phyloP scores from a whole-genome alignment of 2,113 vertebrate species.

The Triplophysa dalaica region DNA sequence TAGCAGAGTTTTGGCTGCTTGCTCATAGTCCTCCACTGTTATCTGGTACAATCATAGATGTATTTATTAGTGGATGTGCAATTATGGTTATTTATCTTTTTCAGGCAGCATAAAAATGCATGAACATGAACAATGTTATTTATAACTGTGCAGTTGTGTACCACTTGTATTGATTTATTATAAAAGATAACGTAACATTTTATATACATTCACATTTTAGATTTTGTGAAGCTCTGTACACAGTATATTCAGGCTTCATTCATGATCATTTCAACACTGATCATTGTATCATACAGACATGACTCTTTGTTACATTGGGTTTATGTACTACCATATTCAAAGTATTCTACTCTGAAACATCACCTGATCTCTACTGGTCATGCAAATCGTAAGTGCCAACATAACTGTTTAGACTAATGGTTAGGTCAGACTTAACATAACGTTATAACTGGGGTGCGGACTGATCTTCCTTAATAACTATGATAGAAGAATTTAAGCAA shows the following conservation, averaged over 20 bases:
- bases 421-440: no score
- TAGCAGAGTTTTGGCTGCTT: slow-evolving; percentile 85
- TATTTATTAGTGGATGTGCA: background rate
- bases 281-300: background rate
- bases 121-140: background rate
- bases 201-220: background rate
- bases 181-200: no score
- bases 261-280: background rate
- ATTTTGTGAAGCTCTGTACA: background rate
- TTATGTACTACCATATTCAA: background rate
- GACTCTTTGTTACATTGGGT: background rate
- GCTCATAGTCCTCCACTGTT: slow-evolving; percentile 94
- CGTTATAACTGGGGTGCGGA: background rate
- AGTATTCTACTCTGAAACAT: background rate
- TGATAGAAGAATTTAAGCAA: background rate
- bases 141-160: background rate
- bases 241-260: background rate
- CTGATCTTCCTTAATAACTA: background rate
- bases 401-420: no score
- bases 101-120: background rate
- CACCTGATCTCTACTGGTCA: background rate
- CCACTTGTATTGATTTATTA: background rate
- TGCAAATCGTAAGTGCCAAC: background rate
- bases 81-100: background rate
- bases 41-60: slow-evolving; percentile 73